Percentiles rank a stretch among this genome's conserved stretches.
phyloP scores from a whole-genome alignment of 1,140 invertebrate species.

The Rhopalosiphum maidis region DNA sequence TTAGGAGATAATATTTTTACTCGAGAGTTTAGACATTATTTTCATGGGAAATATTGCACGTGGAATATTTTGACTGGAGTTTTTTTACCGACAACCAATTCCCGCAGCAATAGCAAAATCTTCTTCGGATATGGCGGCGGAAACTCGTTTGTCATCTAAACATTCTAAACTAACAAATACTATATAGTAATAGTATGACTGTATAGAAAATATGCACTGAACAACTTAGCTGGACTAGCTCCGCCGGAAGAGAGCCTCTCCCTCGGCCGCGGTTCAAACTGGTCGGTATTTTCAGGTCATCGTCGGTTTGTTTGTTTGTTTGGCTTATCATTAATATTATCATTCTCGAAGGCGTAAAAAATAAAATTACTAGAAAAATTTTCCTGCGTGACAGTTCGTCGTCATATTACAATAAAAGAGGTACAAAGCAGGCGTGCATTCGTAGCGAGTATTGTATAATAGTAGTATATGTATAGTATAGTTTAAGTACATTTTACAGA shows the following conservation, averaged over 20 bases:
- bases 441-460: neutral
- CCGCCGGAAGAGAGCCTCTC: neutral
- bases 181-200: neutral
- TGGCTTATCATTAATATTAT: neutral
- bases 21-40: neutral
- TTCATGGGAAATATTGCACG: neutral
- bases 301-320: neutral
- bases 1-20: neutral
- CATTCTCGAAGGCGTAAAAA: neutral
- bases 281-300: conserved; percentile 50
- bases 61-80: neutral
- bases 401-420: neutral
- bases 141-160: conserved; percentile 8
- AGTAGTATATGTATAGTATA: neutral
- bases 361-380: neutral
- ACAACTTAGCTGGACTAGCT: neutral
- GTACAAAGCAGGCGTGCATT: neutral
- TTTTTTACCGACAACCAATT: neutral
- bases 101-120: neutral
- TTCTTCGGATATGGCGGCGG: neutral
- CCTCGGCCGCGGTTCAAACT: neutral
- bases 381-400: neutral
- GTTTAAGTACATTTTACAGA: neutral
- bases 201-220: neutral
- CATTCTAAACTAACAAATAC: neutral